Evolutionary conservation across 2,113 vertebrate species (phyloP).

Genomic region (Connochaetes taurinus): DNA sequence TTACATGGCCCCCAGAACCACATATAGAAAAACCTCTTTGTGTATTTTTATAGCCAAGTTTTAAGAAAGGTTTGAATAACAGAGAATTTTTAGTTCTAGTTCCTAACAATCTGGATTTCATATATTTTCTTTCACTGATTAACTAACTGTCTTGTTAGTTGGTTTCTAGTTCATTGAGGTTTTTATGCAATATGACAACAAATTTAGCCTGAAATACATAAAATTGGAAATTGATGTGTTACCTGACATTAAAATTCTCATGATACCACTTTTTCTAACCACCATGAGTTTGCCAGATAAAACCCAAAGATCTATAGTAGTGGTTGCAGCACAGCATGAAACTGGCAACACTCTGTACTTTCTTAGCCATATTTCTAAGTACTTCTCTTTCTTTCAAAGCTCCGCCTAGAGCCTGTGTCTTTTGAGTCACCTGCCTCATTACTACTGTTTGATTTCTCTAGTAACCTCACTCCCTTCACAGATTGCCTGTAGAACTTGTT

Average conservation of each 20-base stretch:
- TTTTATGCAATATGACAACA: background rate
- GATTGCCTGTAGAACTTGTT: background rate
- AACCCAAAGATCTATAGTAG: background rate
- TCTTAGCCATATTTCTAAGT: background rate
- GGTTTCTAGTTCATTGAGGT: background rate
- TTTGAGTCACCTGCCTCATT: background rate
- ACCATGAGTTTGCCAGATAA: background rate
- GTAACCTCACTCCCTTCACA: background rate
- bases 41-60: slow-evolving; percentile 28
- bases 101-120: background rate
- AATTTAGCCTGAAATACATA: background rate
- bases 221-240: slow-evolving; percentile 11
- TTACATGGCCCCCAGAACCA: background rate
- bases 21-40: background rate
- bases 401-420: background rate
- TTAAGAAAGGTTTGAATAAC: background rate
- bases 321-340: background rate
- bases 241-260: background rate
- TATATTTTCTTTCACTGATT: background rate
- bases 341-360: background rate
- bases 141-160: background rate
- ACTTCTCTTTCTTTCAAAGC: background rate
- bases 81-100: slow-evolving; percentile 34
- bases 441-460: background rate
- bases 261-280: background rate